Base-by-base conservation (phyloP, 1,140 invertebrate genomes). In the Zaprionus kolodkinae region DNA sequence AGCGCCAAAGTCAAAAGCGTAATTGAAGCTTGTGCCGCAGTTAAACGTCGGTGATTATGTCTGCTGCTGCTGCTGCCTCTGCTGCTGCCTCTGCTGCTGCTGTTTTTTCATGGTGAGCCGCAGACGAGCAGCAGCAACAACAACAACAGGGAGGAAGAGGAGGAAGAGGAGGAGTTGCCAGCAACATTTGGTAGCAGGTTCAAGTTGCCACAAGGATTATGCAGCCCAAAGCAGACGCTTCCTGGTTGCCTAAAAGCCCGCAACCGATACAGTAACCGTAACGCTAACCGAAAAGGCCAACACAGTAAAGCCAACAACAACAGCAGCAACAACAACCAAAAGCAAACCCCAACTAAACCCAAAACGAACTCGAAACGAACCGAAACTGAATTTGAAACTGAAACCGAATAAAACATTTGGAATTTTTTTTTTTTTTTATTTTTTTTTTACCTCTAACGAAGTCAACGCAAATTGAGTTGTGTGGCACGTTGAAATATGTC, bases 1-100 rank as follows among this genome's bases (percentile, higher is more conserved):
- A 72, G 52, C 21, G 63, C 69, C 75, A 80, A 80, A 80, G 78
- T 78, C 78, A 80, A 80, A 85, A 81, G 78, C 73, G 81, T 89
- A 88, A 89, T 88, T 89, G 85, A 88, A 89, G 84, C 81, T 72
- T 70, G 63, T 78, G 84, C 81, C 78, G 63, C 75, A 85, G 85
- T 67, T 88, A 88, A 88, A 89, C 69, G 84, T 77, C 73, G 60
- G 74, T 78, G 84, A 88, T 88, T 88, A 88, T 88, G 85, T 84
- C 85, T 81, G 66, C 61, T 82, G 87, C 27, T 30, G 27, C 27
- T 6, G 27, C 27, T 30, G 21, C 21, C 21, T 84, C 85, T 81
- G 66, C 61, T 82, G 87, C 27, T 30, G 27, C 27, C 27, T 3
- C 27, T 30, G 27, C 27, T 30, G 27, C 27, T 30, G 27, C 27